These are phyloP conservation scores for Periophthalmodon schlosseri DNA, from an alignment of 2,113 vertebrate genomes.

Conservation along the genomic window DNA sequence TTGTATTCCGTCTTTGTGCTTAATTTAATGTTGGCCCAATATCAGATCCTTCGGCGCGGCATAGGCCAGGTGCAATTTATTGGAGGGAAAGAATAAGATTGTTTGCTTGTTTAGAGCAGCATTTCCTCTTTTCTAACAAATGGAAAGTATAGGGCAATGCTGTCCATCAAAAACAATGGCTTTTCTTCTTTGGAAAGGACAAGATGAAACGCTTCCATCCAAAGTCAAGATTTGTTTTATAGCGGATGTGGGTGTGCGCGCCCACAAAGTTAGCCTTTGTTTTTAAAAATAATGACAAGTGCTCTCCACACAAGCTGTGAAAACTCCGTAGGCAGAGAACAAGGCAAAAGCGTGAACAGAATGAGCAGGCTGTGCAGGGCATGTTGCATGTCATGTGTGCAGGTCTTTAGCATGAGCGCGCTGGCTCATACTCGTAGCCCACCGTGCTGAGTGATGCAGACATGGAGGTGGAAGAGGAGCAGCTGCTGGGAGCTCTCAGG, in stretches of 20 bases:
- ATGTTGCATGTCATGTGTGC: slow-evolving; percentile 2
- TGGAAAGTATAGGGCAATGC: slow-evolving; percentile 1
- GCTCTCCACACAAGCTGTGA: not conserved
- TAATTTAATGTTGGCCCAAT: slow-evolving; percentile 26
- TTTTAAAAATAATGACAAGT: slow-evolving; percentile 18
- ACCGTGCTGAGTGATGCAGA: slow-evolving; percentile 42
- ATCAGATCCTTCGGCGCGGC: slow-evolving; percentile 12
- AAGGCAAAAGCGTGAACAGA: not conserved
- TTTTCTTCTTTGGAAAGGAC: slow-evolving; percentile 3
- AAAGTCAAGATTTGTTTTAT: not conserved
- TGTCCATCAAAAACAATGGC: slow-evolving; percentile 11
- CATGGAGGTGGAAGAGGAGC: slow-evolving; percentile 56
- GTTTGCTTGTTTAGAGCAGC: slow-evolving; percentile 1
- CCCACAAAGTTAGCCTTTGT: slow-evolving; percentile 15
- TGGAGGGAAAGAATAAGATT: slow-evolving; percentile 4
- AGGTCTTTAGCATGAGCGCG: slow-evolving; percentile 17
- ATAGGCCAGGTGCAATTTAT: not conserved
- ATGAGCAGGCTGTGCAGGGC: not conserved
- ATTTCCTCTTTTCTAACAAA: slow-evolving; percentile 10
- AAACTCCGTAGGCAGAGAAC: slow-evolving; percentile 6
- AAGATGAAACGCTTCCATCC: slow-evolving; percentile 17
- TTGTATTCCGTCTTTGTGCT: slow-evolving; percentile 26
- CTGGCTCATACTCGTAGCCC: slow-evolving; percentile 15
- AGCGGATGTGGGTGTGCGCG: not conserved
- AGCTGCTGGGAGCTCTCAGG: slow-evolving; percentile 58